Percentiles rank a stretch among this genome's conserved stretches.
Evolutionary conservation across 1,140 invertebrate species (phyloP).

Genomic region (Ceratosolen fusciceps): DNA sequence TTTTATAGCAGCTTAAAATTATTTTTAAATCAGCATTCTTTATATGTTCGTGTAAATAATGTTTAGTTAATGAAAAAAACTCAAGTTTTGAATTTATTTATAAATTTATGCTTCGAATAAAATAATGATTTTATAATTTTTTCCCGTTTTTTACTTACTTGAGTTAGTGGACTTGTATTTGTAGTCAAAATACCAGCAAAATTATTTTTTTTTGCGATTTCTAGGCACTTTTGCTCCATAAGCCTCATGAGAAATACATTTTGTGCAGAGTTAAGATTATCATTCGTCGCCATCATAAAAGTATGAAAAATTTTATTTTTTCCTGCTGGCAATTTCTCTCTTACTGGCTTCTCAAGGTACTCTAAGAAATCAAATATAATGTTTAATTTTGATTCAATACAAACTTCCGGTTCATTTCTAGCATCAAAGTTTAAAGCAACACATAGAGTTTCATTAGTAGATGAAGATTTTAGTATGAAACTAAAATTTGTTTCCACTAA

Average conservation of each 20-base stretch:
- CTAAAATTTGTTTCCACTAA: constrained; percentile 80
- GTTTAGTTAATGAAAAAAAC: no score
- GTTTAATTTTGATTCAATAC: constrained; percentile 76
- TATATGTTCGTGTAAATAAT: no score
- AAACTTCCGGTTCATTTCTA: constrained; percentile 81
- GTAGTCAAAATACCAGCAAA: constrained; percentile 86
- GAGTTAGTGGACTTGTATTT: constrained; percentile 87
- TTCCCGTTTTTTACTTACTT: constrained; percentile 71
- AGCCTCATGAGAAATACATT: constrained; percentile 83
- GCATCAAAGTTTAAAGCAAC: constrained; percentile 85
- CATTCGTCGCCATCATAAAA: constrained; percentile 88
- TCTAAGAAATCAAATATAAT: constrained; percentile 87
- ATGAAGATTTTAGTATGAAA: constrained; percentile 75
- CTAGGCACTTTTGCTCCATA: constrained; percentile 82
- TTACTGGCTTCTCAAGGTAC: constrained; percentile 80
- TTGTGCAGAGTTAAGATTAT: constrained; percentile 76
- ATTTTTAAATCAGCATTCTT: no score
- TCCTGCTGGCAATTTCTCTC: constrained; percentile 76
- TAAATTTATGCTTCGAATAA: no score
- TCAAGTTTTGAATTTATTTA: no score
- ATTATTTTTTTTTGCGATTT: constrained; percentile 75
- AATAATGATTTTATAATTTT: background rate
- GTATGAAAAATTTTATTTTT: constrained; percentile 82
- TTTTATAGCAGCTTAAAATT: no score
- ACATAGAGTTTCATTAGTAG: constrained; percentile 71